phyloP scores from a whole-genome alignment of 2,113 vertebrate genomes.

The Takifugu bimaculatus region DNA sequence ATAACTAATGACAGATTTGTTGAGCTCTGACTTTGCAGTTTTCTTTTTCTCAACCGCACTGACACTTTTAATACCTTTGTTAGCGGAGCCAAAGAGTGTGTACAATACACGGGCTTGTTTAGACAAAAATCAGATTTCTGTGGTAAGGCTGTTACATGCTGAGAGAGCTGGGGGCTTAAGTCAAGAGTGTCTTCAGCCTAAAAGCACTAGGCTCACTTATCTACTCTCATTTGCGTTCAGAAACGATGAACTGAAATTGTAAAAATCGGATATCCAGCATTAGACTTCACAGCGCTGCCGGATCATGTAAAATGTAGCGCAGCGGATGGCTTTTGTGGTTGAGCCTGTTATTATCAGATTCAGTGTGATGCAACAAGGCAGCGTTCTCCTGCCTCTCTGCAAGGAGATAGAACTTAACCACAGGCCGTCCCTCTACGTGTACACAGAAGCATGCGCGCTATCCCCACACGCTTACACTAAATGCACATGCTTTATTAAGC shows the following conservation, averaged over 20 bases:
- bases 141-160: slow-evolving; percentile 70
- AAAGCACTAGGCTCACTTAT: slow-evolving; percentile 35
- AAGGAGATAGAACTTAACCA: slow-evolving; percentile 74
- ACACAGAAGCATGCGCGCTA: slow-evolving; percentile 9
- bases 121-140: slow-evolving; percentile 72
- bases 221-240: slow-evolving; percentile 8
- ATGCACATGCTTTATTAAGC: too few relatives aligned
- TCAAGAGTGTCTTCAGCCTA: slow-evolving; percentile 42
- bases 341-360: slow-evolving; percentile 71
- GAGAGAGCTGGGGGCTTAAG: slow-evolving; percentile 49
- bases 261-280: slow-evolving; percentile 9
- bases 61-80: slow-evolving; percentile 58
- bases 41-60: slow-evolving; percentile 35
- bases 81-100: slow-evolving; percentile 55
- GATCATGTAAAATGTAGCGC: slow-evolving; percentile 61
- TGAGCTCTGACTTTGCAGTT: slow-evolving; percentile 34
- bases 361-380: slow-evolving; percentile 68
- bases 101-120: slow-evolving; percentile 68
- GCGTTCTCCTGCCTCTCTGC: slow-evolving; percentile 61
- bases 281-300: slow-evolving; percentile 19
- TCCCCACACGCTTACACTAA: not conserved
- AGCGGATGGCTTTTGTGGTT: slow-evolving; percentile 68
- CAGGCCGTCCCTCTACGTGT: slow-evolving; percentile 70
- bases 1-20: slow-evolving; percentile 42
- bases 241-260: not conserved